Base-by-base conservation (phyloP, 2,797 vertebrate genomes). In the Thunnus albacares region DNA sequence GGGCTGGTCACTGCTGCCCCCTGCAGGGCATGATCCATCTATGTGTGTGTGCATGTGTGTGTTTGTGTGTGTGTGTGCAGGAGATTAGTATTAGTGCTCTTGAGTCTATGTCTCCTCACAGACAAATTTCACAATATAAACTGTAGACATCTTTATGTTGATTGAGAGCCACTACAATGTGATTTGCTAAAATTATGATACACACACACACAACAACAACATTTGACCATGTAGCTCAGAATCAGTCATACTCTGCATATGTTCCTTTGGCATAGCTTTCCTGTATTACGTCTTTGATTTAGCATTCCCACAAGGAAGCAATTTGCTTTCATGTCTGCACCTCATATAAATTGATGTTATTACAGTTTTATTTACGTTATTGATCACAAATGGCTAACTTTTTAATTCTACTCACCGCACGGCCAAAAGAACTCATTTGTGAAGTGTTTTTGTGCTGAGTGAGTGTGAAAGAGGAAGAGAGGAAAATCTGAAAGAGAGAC, bases 1-100 rank as follows among this genome's bases (percentile, higher is more conserved):
- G 75, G 74, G 78, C 83, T 94, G 93, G 93, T 89, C 89, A 88
- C 91, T 95, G 90, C 93, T 95, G 94, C 94, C 94, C 93, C 92
- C 94, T 93, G 88, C 93, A 95, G 94, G 93, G 78, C 84, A 71
- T 76, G 57, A 45, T 67, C 33, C n/a, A 53, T 43, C 38, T 18
- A 0, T 69, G 6, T 82, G 74, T 71, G 35, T 45, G 51, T 53
- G 52, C 47, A 64, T n/a, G 41, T 35, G 49, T 33, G 58, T 63
- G 53, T 59, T 45, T 61, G 52, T 47, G n/a, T 59, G 60, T 47
- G 24, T 35, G 22, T n/a, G 53, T 41, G 71, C 28, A 52, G 26
- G 26, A 13, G 28, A 47, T 17, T 24, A 4, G 13, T 24, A 15
- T 47, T 47, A 47, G 43, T 69, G 41, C 15, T 71, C n/a, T 24